Evolutionary conservation across 2,888 invertebrate species (phyloP), one percentile per base, ranked within the genome.

Genomic region (Liodrosophila aerea): DNA sequence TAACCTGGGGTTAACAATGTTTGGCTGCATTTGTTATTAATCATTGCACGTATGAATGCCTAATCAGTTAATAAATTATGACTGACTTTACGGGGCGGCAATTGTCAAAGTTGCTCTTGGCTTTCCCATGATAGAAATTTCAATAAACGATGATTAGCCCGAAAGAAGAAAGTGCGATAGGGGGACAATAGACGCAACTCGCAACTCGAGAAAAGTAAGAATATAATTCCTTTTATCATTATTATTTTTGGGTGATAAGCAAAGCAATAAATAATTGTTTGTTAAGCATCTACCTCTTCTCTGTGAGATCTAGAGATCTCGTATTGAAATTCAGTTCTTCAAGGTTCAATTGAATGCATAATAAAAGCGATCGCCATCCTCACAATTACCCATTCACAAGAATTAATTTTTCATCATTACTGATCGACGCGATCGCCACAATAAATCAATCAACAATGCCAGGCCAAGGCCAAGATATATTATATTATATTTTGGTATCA

Each of bases 391-490:
- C 71, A 65, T 82, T 82, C 83, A 75, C 71, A 66, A 72, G 71
- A 64, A 75, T 73, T 84, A 84, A 85, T 84, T 85, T 84, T 84
- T 84, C 85, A 84, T 84, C 84, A 85, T 84, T 84, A 85, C 75
- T 57, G 60, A 43, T 41, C 65, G 58, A 29, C 36, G 51, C 52
- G 73, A 66, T 61, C 58, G 64, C 68, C 56, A 76, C 80, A 85
- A 85, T 84, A 85, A 85, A 85, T 85, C 85, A 85, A 75, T 84
- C 84, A 85, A 77, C 72, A 81, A 85, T 70, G 76, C 39, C 34
- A 13, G 60, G 46, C 44, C 64, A 57, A 60, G 63, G 60, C 60
- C 47, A 64, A 41, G 16, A 4, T 12, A 1, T 22, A 27, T 11
- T 40, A 3, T n/a, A 34, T 34, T n/a, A 12, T 47, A 40, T 41